A percentile compares a stretch with the other conserved stretches of the same genome.
phyloP scores from a whole-genome alignment of 2,888 invertebrate species.

The Xylocampa areola region DNA sequence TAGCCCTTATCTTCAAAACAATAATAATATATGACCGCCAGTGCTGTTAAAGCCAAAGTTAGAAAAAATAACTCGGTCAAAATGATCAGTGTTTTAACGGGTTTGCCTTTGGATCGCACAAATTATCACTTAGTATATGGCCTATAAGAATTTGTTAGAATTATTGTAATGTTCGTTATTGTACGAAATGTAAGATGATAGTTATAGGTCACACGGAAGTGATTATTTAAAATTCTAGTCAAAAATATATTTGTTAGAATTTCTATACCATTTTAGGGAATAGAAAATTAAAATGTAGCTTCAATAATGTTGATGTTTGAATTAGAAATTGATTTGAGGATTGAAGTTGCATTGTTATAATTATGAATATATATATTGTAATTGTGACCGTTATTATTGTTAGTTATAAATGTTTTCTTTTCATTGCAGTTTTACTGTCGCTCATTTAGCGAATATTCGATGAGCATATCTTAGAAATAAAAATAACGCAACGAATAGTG shows the following conservation, averaged over 20 bases:
- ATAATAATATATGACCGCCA: slow-evolving; percentile 1
- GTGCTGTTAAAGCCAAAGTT: slow-evolving; percentile 2
- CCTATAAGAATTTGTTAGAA: slow-evolving; percentile 34
- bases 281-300: slow-evolving; percentile 14
- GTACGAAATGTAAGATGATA: slow-evolving; percentile 19
- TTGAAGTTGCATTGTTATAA: slow-evolving; percentile 16
- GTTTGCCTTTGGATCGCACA: slow-evolving; percentile 40
- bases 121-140: slow-evolving; percentile 38
- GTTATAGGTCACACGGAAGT: slow-evolving; percentile 16
- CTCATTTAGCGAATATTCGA: slow-evolving; percentile 10
- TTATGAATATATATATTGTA: too few species aligned
- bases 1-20: not conserved
- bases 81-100: slow-evolving; percentile 21
- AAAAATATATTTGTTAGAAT: slow-evolving; percentile 40
- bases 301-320: slow-evolving; percentile 13
- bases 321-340: too few species aligned
- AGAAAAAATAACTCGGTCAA: slow-evolving; percentile 10
- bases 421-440: slow-evolving; percentile 25
- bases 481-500: slow-evolving; percentile 12
- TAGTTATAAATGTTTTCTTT: slow-evolving; percentile 11
- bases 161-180: slow-evolving; percentile 15
- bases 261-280: slow-evolving; percentile 19
- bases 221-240: slow-evolving; percentile 46
- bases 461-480: slow-evolving; percentile 28
- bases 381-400: slow-evolving; percentile 1